Conservation (phyloP, 2,888 invertebrate genomes). For the Diaperis boleti region DNA sequence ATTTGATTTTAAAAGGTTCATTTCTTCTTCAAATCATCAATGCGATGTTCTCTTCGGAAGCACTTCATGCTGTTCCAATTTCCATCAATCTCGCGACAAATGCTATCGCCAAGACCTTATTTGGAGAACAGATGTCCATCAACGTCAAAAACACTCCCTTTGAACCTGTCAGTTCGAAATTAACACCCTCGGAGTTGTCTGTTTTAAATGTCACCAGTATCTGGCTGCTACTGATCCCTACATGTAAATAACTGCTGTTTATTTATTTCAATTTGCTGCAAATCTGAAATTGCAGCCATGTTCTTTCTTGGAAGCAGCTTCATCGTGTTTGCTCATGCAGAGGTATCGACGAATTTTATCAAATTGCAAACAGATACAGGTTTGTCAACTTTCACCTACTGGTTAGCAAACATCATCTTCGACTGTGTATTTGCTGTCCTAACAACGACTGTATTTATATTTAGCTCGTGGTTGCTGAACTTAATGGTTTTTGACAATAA, state of each 20-base stretch:
- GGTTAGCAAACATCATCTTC: slow-evolving; percentile 72
- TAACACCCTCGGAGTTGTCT: slow-evolving; percentile 48
- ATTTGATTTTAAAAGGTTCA: too few species aligned
- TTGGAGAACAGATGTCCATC: slow-evolving; percentile 65
- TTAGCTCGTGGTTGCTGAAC: slow-evolving; percentile 37
- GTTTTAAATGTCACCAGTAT: slow-evolving; percentile 54
- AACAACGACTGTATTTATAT: slow-evolving; percentile 40
- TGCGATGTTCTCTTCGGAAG: slow-evolving; percentile 66
- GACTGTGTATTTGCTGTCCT: slow-evolving; percentile 67
- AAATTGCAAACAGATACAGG: slow-evolving; percentile 78
- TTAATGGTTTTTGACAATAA: background rate
- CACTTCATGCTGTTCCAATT: slow-evolving; percentile 69
- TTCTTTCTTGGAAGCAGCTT: slow-evolving; percentile 69
- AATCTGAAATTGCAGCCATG: slow-evolving; percentile 50
- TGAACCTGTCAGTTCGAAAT: slow-evolving; percentile 42
- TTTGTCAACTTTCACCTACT: slow-evolving; percentile 69
- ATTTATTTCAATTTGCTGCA: background rate
- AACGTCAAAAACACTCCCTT: slow-evolving; percentile 60
- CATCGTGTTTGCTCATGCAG: slow-evolving; percentile 73
- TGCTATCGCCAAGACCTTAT: slow-evolving; percentile 62
- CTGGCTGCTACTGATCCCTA: slow-evolving; percentile 62
- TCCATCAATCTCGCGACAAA: slow-evolving; percentile 68
- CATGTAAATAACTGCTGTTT: slow-evolving; percentile 54
- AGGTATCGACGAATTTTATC: slow-evolving; percentile 73
- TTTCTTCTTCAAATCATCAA: too few species aligned